These are phyloP conservation scores for Manacus vitellinus DNA, from an alignment of 2,113 vertebrate genomes.

Conservation along the genomic window DNA sequence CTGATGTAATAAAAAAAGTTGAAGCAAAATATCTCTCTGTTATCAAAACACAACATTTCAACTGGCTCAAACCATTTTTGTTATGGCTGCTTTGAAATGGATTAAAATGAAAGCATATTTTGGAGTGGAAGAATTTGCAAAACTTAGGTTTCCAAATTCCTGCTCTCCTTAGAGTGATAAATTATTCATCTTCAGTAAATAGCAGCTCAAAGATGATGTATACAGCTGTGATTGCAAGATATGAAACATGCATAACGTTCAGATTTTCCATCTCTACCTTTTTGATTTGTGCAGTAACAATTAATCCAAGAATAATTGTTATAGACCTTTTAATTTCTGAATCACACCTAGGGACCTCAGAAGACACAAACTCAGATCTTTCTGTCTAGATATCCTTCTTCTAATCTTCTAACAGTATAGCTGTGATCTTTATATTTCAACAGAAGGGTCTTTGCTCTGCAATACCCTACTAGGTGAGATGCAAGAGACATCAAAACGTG, in stretches of 20 bases:
- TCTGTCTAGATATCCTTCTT: background rate
- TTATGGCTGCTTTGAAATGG: conserved; percentile 42
- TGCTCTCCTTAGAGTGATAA: background rate
- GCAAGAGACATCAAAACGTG: background rate
- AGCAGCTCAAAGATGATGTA: background rate
- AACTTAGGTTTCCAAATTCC: conserved; percentile 32
- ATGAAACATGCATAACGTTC: background rate
- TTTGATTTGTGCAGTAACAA: background rate
- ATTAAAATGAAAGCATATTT: conserved; percentile 44
- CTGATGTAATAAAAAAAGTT: conserved; percentile 46
- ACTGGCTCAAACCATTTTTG: conserved; percentile 24
- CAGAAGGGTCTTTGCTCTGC: background rate
- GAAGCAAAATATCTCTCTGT: conserved; percentile 32
- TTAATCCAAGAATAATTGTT: background rate
- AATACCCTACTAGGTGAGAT: background rate
- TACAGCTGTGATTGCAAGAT: background rate
- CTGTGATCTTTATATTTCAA: background rate
- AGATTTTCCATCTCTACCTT: background rate
- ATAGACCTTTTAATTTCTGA: background rate
- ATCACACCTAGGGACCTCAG: background rate
- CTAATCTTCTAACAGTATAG: background rate
- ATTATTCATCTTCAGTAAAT: background rate
- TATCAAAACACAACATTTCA: conserved; percentile 50
- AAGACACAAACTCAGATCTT: background rate
- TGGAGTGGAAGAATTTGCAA: background rate